Conservation (phyloP, 2,888 invertebrate species). For the Melieria crassipennis region DNA sequence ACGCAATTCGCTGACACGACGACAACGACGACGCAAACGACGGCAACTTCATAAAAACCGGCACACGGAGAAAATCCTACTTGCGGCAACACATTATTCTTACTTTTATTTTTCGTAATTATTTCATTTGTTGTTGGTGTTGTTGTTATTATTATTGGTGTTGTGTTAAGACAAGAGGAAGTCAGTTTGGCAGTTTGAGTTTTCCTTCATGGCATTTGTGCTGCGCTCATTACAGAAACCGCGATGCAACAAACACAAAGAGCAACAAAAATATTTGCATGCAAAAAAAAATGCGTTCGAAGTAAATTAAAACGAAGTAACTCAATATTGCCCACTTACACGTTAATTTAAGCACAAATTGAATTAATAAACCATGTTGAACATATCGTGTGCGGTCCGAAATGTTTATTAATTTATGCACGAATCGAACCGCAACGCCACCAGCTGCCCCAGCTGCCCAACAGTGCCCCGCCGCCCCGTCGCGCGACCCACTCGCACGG, state of each 20-base stretch:
- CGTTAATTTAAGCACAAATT: slow-evolving; percentile 67
- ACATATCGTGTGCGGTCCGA: slow-evolving; percentile 65
- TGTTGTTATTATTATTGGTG: not conserved
- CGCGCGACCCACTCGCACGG: too few relatives aligned
- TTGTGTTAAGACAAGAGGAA: not conserved
- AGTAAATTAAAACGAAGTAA: slow-evolving; percentile 45
- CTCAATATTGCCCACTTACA: slow-evolving; percentile 63
- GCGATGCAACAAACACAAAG: too few relatives aligned
- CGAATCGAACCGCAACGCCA: slow-evolving; percentile 45
- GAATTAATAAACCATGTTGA: slow-evolving; percentile 67
- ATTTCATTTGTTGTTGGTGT: too few relatives aligned
- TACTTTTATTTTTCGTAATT: too few relatives aligned
- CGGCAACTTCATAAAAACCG: not conserved
- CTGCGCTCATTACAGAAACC: too few relatives aligned
- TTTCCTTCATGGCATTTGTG: too few relatives aligned
- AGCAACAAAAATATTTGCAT: too few relatives aligned
- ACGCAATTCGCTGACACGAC: not conserved
- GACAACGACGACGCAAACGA: not conserved
- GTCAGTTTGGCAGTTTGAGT: not conserved
- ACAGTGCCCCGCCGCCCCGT: too few relatives aligned
- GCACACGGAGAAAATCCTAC: too few relatives aligned
- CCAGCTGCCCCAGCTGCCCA: slow-evolving; percentile 7
- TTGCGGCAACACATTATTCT: too few relatives aligned
- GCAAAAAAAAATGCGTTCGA: slow-evolving; percentile 35
- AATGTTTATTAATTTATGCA: slow-evolving; percentile 64